Percentiles rank a stretch among this genome's conserved stretches.
These are phyloP conservation scores for Polyommatus iphigenia DNA, from an alignment of 2,888 invertebrate genomes.

Conservation along the genomic window DNA sequence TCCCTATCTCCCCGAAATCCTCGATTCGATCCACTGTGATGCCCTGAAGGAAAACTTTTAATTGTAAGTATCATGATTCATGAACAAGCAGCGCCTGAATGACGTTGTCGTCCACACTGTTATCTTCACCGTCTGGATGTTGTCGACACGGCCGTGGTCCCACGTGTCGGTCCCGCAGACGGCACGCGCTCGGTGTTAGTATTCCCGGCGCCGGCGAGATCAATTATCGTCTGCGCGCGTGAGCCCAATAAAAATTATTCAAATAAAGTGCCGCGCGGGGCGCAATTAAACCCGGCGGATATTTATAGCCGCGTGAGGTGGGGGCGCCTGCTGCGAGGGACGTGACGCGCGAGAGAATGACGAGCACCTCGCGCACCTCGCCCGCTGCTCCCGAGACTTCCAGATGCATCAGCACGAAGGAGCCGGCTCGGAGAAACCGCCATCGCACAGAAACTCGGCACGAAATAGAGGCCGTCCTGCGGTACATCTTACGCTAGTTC, in stretches of 20 bases:
- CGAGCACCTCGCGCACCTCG: neutral
- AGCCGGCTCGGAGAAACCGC: neutral
- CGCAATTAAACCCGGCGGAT: constrained; percentile 26
- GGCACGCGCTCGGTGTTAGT: neutral
- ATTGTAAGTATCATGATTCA: no score
- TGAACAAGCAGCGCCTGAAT: no score
- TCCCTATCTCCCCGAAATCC: no score
- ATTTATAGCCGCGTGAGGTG: constrained; percentile 6
- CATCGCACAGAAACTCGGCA: neutral
- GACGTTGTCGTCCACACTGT: no score
- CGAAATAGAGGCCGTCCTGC: neutral
- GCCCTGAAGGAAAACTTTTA: no score
- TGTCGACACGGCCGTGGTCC: neutral
- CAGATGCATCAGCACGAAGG: neutral
- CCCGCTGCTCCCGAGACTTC: neutral
- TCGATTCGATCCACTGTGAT: no score
- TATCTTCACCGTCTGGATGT: no score
- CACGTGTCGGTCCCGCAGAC: neutral
- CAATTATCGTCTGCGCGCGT: constrained; percentile 13
- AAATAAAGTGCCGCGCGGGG: constrained; percentile 27
- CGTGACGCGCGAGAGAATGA: constrained; percentile 19
- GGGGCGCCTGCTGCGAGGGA: neutral
- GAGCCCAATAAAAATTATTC: constrained; percentile 23
- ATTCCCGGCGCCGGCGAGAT: constrained; percentile 33
- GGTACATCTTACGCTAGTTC: neutral